phyloP scores from a whole-genome alignment of 2,113 vertebrate species.

The Callionymus lyra region DNA sequence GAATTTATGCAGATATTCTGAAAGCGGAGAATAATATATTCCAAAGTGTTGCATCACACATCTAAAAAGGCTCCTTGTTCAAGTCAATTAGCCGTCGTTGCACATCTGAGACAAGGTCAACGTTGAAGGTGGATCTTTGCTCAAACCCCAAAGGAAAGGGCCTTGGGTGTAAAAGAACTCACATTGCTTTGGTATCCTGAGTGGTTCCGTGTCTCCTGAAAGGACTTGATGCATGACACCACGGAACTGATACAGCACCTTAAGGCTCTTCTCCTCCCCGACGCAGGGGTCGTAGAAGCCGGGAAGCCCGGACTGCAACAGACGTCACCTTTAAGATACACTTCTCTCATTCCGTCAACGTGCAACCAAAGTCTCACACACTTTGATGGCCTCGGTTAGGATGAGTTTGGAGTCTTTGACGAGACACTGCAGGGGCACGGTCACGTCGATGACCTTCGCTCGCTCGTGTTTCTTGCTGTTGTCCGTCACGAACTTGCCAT shows the following conservation, averaged over 20 bases:
- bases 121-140: background rate
- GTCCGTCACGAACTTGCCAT: slow-evolving; percentile 96
- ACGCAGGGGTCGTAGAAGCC: slow-evolving; percentile 96
- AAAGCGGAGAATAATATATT: slow-evolving; percentile 4
- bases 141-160: too few species aligned
- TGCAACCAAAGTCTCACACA: background rate
- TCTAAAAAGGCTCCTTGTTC: slow-evolving; percentile 2
- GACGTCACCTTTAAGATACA: slow-evolving; percentile 3
- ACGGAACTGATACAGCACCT: slow-evolving; percentile 96
- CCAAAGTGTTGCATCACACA: slow-evolving; percentile 8
- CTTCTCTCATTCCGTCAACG: background rate
- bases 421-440: slow-evolving; percentile 92
- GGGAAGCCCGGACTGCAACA: slow-evolving; percentile 81
- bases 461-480: slow-evolving; percentile 84
- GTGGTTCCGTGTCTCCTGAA: slow-evolving; percentile 81
- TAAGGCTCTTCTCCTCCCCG: slow-evolving; percentile 94
- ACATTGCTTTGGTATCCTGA: slow-evolving; percentile 99
- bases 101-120: slow-evolving; percentile 5
- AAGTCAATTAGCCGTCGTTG: slow-evolving; percentile 4
- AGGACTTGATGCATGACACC: slow-evolving; percentile 96
- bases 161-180: slow-evolving; percentile 43
- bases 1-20: background rate
- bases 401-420: slow-evolving; percentile 98
- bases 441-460: slow-evolving; percentile 94
- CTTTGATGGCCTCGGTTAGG: slow-evolving; percentile 85